Percentiles rank a stretch among this genome's conserved stretches.
phyloP scores from a whole-genome alignment of 1,140 invertebrate species.

The Brachionus rubens region DNA sequence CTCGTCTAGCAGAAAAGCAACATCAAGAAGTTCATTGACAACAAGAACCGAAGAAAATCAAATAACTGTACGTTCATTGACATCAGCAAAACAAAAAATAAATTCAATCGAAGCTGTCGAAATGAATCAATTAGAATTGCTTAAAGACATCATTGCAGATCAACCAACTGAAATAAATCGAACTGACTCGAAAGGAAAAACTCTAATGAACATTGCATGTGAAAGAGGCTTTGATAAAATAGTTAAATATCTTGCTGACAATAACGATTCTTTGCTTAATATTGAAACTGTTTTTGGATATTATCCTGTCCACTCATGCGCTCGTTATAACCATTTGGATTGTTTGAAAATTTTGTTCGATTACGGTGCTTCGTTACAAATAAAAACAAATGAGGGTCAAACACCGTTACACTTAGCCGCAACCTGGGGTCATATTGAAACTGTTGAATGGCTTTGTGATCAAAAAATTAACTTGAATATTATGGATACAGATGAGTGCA shows the following conservation, averaged over 20 bases:
- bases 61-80: neutral
- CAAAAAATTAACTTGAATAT: conserved; percentile 14
- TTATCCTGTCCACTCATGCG: conserved; percentile 33
- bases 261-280: neutral
- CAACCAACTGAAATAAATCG: conserved; percentile 15
- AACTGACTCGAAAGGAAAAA: conserved; percentile 32
- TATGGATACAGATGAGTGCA: conserved; percentile 3
- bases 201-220: conserved; percentile 7
- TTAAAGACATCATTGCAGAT: neutral
- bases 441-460: conserved; percentile 32
- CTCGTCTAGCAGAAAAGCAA: neutral
- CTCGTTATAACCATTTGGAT: conserved; percentile 15
- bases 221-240: conserved; percentile 15
- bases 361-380: conserved; percentile 18
- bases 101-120: conserved; percentile 45
- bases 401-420: conserved; percentile 41
- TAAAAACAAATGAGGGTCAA: conserved; percentile 16
- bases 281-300: conserved; percentile 8
- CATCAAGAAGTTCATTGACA: neutral
- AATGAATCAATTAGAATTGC: neutral
- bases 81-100: neutral
- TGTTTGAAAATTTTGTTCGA: conserved; percentile 24
- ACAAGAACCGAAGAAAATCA: neutral
- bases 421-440: conserved; percentile 2
- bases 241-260: conserved; percentile 16